phyloP scores from a whole-genome alignment of 2,797 vertebrate genomes.

The Xenops minutus region DNA sequence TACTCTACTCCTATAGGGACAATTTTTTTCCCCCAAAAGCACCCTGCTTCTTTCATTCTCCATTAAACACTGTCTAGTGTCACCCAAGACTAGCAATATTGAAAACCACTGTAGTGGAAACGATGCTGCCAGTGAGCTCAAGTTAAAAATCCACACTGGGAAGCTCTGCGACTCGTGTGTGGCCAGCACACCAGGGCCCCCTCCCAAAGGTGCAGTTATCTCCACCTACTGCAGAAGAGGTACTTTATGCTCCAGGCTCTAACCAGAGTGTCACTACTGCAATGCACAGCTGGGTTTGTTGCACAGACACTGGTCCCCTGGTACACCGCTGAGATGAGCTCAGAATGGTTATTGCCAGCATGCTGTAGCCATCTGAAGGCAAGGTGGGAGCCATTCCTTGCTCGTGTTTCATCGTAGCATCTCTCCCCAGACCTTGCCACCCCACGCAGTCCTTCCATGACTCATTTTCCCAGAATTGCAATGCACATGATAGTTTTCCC shows the following conservation, averaged over 20 bases:
- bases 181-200: neutral
- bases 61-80: neutral
- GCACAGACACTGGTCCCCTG: neutral
- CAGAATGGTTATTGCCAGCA: neutral
- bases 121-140: neutral
- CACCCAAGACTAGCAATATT: neutral
- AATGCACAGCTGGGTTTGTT: neutral
- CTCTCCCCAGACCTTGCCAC: neutral
- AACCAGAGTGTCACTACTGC: neutral
- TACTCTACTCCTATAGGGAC: rapidly evolving
- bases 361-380: neutral
- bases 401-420: neutral
- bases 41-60: neutral
- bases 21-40: neutral
- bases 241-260: neutral
- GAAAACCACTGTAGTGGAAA: constrained; percentile 3
- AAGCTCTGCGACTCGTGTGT: rapidly evolving
- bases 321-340: rapidly evolving
- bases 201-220: neutral
- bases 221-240: neutral
- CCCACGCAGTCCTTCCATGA: rapidly evolving
- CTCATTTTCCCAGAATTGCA: neutral
- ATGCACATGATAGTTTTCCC: neutral
- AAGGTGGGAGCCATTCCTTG: neutral
- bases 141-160: neutral